Evolutionary conservation across 2,113 vertebrate genomes (phyloP), one percentile per base, ranked within the genome.

Genomic region (Brienomyrus longianalis): DNA sequence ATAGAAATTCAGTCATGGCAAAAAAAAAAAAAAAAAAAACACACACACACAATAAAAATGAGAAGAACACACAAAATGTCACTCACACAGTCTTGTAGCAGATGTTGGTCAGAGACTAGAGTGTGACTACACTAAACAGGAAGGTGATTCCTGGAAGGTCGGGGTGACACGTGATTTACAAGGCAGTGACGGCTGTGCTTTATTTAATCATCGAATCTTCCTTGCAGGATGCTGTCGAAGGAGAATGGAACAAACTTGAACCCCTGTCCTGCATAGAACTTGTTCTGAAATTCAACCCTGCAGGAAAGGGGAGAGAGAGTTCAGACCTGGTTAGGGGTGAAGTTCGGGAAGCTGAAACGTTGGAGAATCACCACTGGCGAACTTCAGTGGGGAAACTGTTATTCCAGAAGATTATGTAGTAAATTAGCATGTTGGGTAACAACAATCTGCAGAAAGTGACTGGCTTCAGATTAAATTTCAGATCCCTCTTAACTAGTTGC

Each of bases 221-320:
- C 98, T 66, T 99, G 98, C 23, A 98, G 96, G 93, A 99, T 98
- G 93, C 95, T 97, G 86, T 98, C 97, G 1, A 99, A 99, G 1
- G 98, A 99, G 95, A 99, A 99, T 0, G 98, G 98, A 54, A 98
- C 91, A 77, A 99, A 99, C 94, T 98, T 99, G 96, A 98, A 98
- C 10, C 98, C 98, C 11, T 96, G 96, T 27, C 98, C 98, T 0
- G 91, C 94, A 95, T 99, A 99, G 96, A 99, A 99, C 94, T 99
- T 99, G 94, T 98, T 99, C 96, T 99, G 98, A 95, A 99, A 99
- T 94, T 99, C 98, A 19, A 99, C 97, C 98, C 98, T 99, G 94
- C 54, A 91, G 86, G 87, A 88, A 92, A 92, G 17, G 6, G 5
- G 31, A 80, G 83, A 80, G 83, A 90, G 48, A 50, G 89, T 56